A percentile compares a stretch with the other conserved stretches of the same genome.
Conservation (phyloP, 2,888 invertebrate species). For the Dryococelus australis region DNA sequence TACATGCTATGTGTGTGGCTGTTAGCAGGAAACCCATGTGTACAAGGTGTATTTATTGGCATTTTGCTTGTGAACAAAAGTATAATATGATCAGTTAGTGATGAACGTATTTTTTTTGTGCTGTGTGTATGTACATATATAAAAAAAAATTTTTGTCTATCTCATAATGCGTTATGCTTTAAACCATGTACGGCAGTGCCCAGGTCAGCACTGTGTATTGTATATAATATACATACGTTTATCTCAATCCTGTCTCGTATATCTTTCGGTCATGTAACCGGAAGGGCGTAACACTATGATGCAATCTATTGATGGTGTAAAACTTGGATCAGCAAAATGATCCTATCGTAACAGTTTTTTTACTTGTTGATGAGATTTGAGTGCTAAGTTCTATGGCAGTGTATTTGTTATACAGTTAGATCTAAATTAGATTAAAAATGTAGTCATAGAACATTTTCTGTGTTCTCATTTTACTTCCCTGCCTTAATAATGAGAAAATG, state of each 20-base stretch:
- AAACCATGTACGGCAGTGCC: not conserved
- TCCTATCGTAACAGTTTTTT: conserved; percentile 22
- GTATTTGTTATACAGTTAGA: conserved; percentile 40
- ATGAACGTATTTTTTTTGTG: not conserved
- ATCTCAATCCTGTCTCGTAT: not conserved
- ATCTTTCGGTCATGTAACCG: not conserved
- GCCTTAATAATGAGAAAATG: not conserved
- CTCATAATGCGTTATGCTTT: conserved; percentile 1
- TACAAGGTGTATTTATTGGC: conserved; percentile 1
- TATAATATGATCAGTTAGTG: not conserved
- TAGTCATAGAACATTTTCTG: conserved; percentile 17
- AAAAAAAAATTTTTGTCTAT: not conserved
- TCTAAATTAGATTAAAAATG: conserved; percentile 36
- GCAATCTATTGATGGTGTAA: not conserved
- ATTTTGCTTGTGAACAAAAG: not conserved
- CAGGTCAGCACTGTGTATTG: not conserved
- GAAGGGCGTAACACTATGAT: conserved; percentile 3
- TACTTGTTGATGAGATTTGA: conserved; percentile 24
- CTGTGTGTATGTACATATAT: no score
- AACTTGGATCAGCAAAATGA: not conserved
- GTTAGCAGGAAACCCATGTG: not conserved
- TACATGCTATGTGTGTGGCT: conserved; percentile 16
- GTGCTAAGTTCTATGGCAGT: conserved; percentile 35
- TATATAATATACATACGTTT: conserved; percentile 3
- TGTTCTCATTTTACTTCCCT: not conserved